Percentiles rank a stretch among this genome's conserved stretches.
Conservation (phyloP, 2,797 vertebrate genomes). For the Numenius phaeopus region DNA sequence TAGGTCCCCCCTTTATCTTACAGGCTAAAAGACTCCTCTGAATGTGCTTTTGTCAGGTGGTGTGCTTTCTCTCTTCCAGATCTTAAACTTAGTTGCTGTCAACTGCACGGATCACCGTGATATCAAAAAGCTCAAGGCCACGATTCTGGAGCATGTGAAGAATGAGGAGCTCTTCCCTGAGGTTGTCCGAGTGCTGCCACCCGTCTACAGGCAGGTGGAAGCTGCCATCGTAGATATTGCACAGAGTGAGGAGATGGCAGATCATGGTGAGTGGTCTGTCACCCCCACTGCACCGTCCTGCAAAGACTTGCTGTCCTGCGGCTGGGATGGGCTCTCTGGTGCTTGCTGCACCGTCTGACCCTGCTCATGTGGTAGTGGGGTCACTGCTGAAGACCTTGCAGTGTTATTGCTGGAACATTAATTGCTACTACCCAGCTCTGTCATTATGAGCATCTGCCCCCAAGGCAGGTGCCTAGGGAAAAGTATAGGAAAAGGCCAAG, state of each 20-base stretch:
- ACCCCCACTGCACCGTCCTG: fast-evolving
- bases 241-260: conserved; percentile 49
- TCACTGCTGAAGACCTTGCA: neutral
- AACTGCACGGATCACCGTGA: conserved; percentile 67
- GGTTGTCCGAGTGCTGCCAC: conserved; percentile 74
- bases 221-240: conserved; percentile 62
- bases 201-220: conserved; percentile 76
- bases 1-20: neutral
- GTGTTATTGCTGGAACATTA: neutral
- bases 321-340: neutral
- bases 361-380: neutral
- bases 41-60: neutral
- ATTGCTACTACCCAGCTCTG: neutral
- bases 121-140: conserved; percentile 56
- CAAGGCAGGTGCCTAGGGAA: neutral
- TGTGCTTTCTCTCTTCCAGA: conserved; percentile 44
- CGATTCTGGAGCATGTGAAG: conserved; percentile 69
- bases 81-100: conserved; percentile 49
- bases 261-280: conserved; percentile 72
- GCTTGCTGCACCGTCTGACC: neutral
- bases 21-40: neutral
- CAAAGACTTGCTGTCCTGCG: neutral
- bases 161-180: conserved; percentile 74
- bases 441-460: neutral
- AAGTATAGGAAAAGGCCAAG: neutral